phyloP scores from a whole-genome alignment of 2,113 vertebrate species.

The Alethe diademata region DNA sequence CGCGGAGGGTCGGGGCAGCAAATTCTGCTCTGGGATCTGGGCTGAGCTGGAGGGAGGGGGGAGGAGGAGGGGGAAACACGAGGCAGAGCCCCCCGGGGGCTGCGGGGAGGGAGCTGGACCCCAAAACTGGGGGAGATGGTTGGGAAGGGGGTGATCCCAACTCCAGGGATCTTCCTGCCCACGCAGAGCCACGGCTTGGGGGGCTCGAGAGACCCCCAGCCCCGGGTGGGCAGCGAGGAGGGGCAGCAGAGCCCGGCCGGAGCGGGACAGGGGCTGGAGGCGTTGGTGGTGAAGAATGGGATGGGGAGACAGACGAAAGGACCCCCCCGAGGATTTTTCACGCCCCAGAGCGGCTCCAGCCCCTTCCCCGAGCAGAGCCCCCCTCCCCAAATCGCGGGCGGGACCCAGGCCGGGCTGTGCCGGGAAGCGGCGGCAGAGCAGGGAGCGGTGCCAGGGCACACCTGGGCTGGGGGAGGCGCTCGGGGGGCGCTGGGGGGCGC shows the following conservation, averaged over 20 bases:
- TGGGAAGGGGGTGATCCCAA: not conserved
- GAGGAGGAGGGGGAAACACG: not conserved
- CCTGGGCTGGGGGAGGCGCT: not conserved
- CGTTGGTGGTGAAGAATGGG: not conserved
- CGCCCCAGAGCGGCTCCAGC: not conserved
- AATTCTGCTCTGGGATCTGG: accelerated
- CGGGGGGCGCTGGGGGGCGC: not conserved
- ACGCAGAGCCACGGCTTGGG: accelerated
- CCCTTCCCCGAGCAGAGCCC: not conserved
- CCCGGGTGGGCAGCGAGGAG: not conserved
- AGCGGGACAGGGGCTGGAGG: not conserved
- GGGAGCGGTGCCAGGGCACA: not conserved
- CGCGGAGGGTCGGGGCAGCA: accelerated
- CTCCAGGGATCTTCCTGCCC: not conserved
- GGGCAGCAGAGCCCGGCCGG: not conserved
- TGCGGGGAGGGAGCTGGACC: not conserved
- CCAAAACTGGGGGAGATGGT: not conserved
- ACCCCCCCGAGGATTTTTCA: not conserved
- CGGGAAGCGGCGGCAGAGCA: not conserved
- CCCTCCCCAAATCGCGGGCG: not conserved
- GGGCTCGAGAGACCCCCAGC: not conserved
- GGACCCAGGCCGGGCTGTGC: not conserved
- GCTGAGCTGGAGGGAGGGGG: not conserved
- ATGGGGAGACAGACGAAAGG: no score
- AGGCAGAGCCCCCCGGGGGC: not conserved